These are phyloP conservation scores for Prinia subflava DNA, from an alignment of 2,113 vertebrate species.

Conservation along the genomic window DNA sequence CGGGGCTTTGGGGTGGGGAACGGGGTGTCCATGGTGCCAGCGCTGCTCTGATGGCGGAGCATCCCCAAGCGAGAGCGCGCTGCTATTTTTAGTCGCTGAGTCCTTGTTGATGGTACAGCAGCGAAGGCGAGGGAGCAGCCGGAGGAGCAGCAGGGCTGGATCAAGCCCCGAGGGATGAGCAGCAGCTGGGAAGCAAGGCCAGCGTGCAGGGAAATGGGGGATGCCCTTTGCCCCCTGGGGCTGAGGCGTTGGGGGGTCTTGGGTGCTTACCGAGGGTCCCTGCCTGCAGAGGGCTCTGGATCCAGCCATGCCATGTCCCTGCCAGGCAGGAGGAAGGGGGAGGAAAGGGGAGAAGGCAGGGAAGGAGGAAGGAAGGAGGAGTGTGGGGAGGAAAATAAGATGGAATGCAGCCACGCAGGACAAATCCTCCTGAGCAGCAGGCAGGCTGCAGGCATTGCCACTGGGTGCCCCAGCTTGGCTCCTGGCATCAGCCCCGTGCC, in stretches of 20 bases:
- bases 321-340: background rate
- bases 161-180: background rate
- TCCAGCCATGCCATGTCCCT: background rate
- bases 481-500: fast-evolving
- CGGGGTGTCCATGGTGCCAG: background rate
- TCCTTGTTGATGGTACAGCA: slow-evolving; percentile 21
- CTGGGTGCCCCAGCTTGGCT: background rate
- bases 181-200: slow-evolving; percentile 32
- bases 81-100: slow-evolving; percentile 38
- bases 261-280: background rate
- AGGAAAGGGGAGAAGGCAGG: background rate
- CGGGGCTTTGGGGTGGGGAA: background rate
- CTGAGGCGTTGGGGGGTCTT: fast-evolving
- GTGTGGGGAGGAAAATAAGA: background rate
- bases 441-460: background rate
- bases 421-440: background rate
- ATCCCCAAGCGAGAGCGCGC: background rate
- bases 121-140: slow-evolving; percentile 15
- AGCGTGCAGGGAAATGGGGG: background rate
- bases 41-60: background rate
- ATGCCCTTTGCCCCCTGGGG: background rate
- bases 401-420: background rate
- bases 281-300: background rate
- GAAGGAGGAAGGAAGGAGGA: background rate
- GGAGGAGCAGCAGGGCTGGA: slow-evolving; percentile 12